These are phyloP conservation scores for Perdita meconis DNA, from an alignment of 2,888 invertebrate genomes.

Conservation along the genomic window DNA sequence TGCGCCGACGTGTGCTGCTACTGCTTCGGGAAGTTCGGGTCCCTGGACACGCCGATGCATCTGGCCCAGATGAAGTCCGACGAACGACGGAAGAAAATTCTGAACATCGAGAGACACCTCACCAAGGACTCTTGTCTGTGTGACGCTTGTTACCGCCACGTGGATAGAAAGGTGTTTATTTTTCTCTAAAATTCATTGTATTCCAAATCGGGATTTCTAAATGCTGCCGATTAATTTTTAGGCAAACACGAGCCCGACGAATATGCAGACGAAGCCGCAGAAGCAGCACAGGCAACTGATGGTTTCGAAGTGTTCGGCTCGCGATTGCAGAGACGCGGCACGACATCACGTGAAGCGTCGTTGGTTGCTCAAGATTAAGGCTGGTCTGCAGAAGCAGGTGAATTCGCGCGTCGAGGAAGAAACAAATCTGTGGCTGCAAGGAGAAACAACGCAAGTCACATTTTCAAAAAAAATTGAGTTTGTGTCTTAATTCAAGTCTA, in stretches of 20 bases:
- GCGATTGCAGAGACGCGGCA: slow-evolving; percentile 81
- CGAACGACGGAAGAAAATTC: slow-evolving; percentile 92
- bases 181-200: not conserved
- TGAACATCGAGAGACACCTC: slow-evolving; percentile 92
- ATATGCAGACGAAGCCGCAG: slow-evolving; percentile 80
- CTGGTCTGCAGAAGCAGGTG: slow-evolving; percentile 80
- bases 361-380: slow-evolving; percentile 83
- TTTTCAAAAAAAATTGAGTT: no score
- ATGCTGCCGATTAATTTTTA: slow-evolving; percentile 35
- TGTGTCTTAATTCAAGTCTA: no score
- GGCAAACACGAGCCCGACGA: slow-evolving; percentile 82
- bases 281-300: slow-evolving; percentile 81
- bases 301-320: slow-evolving; percentile 80
- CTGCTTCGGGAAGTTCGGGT: slow-evolving; percentile 94
- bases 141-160: slow-evolving; percentile 94
- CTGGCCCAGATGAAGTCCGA: slow-evolving; percentile 93
- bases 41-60: slow-evolving; percentile 94
- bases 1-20: slow-evolving; percentile 95
- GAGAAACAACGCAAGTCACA: no score
- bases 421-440: no score
- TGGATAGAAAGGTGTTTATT: slow-evolving; percentile 89
- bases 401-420: slow-evolving; percentile 6
- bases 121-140: slow-evolving; percentile 94
- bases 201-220: no score
- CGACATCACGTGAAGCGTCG: slow-evolving; percentile 83